Conservation (phyloP, 2,888 invertebrate genomes). For the Acrobasis consociella region DNA sequence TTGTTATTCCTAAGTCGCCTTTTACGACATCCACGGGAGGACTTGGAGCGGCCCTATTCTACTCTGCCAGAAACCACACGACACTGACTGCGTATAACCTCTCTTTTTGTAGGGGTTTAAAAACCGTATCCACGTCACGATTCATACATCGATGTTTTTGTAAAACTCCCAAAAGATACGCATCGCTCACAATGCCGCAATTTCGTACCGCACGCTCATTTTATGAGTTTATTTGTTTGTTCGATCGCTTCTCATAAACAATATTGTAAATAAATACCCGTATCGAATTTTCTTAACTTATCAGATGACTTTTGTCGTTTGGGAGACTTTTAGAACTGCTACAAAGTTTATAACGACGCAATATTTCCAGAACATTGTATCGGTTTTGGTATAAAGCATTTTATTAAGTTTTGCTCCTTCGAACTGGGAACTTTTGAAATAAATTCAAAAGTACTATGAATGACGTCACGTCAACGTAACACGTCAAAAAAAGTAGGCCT, state of each 20-base stretch:
- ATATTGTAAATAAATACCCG: slow-evolving; percentile 21
- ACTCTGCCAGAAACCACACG: too few species aligned
- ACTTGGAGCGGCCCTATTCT: too few species aligned
- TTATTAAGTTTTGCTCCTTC: neutral
- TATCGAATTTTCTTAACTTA: slow-evolving; percentile 12
- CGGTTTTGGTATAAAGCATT: neutral
- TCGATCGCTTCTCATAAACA: slow-evolving; percentile 31
- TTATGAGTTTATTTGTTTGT: slow-evolving; percentile 41
- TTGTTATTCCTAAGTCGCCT: too few species aligned
- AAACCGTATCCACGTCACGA: slow-evolving; percentile 31
- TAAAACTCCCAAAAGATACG: slow-evolving; percentile 44
- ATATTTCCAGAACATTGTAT: neutral
- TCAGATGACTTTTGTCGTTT: slow-evolving; percentile 4
- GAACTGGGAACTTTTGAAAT: too few species aligned
- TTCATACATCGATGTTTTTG: slow-evolving; percentile 12
- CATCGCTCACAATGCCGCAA: slow-evolving; percentile 43
- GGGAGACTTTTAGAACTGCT: neutral
- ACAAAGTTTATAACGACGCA: neutral
- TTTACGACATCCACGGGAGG: too few species aligned
- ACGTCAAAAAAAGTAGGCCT: too few species aligned
- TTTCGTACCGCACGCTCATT: slow-evolving; percentile 44
- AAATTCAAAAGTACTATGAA: too few species aligned
- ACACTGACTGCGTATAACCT: too few species aligned
- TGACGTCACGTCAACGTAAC: too few species aligned
- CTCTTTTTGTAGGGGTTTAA: too few species aligned